These are phyloP conservation scores for Bombyx mandarina DNA, from an alignment of 1,140 invertebrate species.

Conservation along the genomic window DNA sequence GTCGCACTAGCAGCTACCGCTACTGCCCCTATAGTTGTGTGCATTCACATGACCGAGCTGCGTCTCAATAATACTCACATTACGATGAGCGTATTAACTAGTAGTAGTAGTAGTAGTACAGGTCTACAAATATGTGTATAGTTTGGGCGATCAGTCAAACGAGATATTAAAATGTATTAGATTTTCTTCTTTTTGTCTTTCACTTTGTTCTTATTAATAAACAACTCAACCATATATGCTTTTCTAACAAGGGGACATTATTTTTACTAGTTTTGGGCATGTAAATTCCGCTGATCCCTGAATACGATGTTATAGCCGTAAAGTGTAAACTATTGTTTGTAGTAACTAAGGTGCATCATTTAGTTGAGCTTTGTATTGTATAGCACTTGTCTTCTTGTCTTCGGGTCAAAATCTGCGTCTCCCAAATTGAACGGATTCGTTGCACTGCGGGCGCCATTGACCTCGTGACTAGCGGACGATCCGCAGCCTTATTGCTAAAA, in stretches of 20 bases:
- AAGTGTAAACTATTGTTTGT: constrained; percentile 35
- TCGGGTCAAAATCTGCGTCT: constrained; percentile 36
- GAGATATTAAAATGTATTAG: constrained; percentile 19
- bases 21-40: too few relatives aligned
- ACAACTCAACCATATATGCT: constrained; percentile 53
- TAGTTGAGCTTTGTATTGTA: constrained; percentile 60
- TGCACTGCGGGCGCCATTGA: constrained; percentile 18
- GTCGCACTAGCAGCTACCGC: not conserved
- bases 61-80: too few relatives aligned
- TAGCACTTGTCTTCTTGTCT: constrained; percentile 51
- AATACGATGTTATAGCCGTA: constrained; percentile 19
- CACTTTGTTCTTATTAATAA: constrained; percentile 45
- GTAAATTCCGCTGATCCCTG: constrained; percentile 62
- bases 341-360: constrained; percentile 63
- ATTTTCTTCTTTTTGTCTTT: constrained; percentile 36
- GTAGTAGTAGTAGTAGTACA: constrained; percentile 4
- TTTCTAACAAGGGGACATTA: constrained; percentile 65
- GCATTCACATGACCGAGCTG: too few relatives aligned
- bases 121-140: constrained; percentile 33
- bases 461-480: not conserved
- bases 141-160: constrained; percentile 54
- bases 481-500: constrained; percentile 3
- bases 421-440: constrained; percentile 25
- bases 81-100: too few relatives aligned
- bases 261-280: constrained; percentile 67